A percentile compares a stretch with the other conserved stretches of the same genome.
Conservation (phyloP, 2,888 invertebrate genomes). For the Pyrrhia umbra region DNA sequence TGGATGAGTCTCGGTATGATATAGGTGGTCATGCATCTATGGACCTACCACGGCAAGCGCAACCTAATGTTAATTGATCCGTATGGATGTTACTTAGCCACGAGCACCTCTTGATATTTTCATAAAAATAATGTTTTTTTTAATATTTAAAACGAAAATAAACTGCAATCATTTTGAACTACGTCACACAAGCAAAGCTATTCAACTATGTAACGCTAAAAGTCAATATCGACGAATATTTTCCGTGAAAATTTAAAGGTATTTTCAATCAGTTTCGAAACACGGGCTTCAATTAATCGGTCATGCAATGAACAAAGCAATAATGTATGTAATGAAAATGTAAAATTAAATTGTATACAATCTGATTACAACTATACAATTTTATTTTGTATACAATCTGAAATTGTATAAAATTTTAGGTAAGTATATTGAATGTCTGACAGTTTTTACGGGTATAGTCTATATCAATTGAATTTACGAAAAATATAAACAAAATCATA, state of each 20-base stretch:
- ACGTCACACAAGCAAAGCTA: neutral
- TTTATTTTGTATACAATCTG: neutral
- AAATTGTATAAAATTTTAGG: neutral
- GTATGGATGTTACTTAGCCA: too few relatives aligned
- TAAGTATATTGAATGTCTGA: too few relatives aligned
- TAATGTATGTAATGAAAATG: neutral
- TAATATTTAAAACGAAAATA: neutral
- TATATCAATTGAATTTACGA: too few relatives aligned
- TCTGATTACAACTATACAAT: too few relatives aligned
- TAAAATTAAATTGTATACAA: neutral
- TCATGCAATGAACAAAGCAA: neutral
- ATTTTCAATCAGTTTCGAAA: constrained; percentile 9
- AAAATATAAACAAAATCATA: too few relatives aligned
- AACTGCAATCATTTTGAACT: neutral
- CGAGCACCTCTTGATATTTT: too few relatives aligned
- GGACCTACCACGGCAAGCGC: too few relatives aligned
- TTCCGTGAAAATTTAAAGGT: neutral
- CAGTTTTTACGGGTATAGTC: too few relatives aligned
- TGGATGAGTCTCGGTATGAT: too few relatives aligned
- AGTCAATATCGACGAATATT: neutral
- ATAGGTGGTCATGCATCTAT: too few relatives aligned
- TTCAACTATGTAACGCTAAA: neutral
- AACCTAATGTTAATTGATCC: too few relatives aligned
- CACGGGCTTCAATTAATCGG: constrained; percentile 1
- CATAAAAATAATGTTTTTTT: too few relatives aligned